Evolutionary conservation across 2,888 invertebrate species (phyloP), one percentile per base, ranked within the genome.

Genomic region (Morpho deidamia): DNA sequence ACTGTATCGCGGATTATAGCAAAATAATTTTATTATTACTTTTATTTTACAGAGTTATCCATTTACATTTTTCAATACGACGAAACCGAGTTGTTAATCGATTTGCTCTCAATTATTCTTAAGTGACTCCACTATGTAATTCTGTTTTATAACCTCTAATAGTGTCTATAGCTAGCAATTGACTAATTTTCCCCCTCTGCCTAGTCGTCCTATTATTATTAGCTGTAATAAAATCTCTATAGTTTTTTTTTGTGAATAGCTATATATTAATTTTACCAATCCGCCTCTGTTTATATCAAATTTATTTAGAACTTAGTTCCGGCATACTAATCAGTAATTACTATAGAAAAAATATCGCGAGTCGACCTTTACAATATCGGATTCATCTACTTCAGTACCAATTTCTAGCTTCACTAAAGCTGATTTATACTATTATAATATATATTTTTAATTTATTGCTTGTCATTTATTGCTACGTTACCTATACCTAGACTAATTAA

Each of bases 91-190:
- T 71, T 67, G 69, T 69, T 71, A 67, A 57, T 67, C 70, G 71
- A 70, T 74, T 72, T 69, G 59, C 58, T 64, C 60, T 76, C 75
- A 76, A 74, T 85, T 23, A 85, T 84, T 83, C 81, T 78, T 80
- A 76, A 65, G 69, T 78, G 80, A 81, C 78, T 69, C 76, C 66
- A 71, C 73, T 78, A 74, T 78, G 69, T 60, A 76, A 69, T 69
- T 72, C 77, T 78, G 81, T 70, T 65, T 69, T 70, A 76, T 75
- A 71, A 76, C 72, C 64, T 76, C 75, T 81, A 83, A 74, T 82
- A 78, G 77, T 72, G 71, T 78, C 79, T 87, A 88, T 81, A 79
- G 85, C 88, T 89, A 89, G 87, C 88, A 89, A 89, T 89, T 88
- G 88, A 89, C 88, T 88, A 87, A 81, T 76, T 74, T 69, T 76